A percentile compares a stretch with the other conserved stretches of the same genome.
phyloP scores from a whole-genome alignment of 2,888 invertebrate genomes.

The Auanema freiburgensis region DNA sequence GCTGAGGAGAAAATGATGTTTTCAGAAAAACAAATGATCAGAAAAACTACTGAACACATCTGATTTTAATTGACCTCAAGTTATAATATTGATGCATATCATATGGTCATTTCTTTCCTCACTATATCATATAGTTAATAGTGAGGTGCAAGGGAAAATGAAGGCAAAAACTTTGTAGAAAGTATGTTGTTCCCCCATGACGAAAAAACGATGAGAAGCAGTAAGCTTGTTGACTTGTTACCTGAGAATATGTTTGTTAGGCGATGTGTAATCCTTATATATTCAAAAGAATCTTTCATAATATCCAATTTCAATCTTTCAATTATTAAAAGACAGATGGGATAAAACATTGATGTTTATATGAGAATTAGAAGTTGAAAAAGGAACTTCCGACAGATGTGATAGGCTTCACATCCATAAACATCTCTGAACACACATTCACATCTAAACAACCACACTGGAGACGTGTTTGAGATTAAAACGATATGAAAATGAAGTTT shows the following conservation, averaged over 20 bases:
- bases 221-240: background rate
- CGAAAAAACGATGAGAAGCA: background rate
- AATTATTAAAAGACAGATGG: constrained; percentile 2
- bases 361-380: too few species aligned
- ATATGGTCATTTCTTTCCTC: background rate
- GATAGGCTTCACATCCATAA: too few species aligned
- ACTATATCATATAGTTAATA: background rate
- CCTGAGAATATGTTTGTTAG: too few species aligned
- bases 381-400: too few species aligned
- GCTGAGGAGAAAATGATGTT: background rate
- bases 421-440: too few species aligned
- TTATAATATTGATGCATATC: background rate
- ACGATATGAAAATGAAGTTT: too few species aligned
- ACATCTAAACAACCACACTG: too few species aligned
- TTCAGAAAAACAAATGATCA: background rate
- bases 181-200: background rate
- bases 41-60: background rate
- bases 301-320: constrained; percentile 1
- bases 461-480: too few species aligned
- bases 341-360: too few species aligned
- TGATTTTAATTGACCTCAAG: background rate
- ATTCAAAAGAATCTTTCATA: too few species aligned
- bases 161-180: background rate
- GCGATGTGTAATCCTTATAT: too few species aligned
- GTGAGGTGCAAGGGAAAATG: background rate